phyloP scores from a whole-genome alignment of 2,797 vertebrate genomes.

The Cuculus canorus region DNA sequence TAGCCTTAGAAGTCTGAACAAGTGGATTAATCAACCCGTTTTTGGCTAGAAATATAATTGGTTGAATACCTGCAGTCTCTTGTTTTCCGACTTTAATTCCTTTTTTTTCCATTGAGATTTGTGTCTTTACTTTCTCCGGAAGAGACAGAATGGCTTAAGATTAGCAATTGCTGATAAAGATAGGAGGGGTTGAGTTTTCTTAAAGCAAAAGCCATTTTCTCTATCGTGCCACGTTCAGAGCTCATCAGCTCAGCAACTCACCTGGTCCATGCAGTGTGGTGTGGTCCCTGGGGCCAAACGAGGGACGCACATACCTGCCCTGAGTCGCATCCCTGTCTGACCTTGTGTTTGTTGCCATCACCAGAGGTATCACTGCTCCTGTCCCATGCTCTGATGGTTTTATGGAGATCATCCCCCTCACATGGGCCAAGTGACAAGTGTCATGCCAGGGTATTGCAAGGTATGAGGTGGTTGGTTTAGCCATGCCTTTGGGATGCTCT shows the following conservation, averaged over 20 bases:
- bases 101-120: background rate
- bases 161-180: constrained; percentile 3
- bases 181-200: background rate
- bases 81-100: background rate
- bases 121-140: constrained; percentile 4
- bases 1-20: background rate
- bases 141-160: background rate
- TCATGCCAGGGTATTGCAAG: rapidly evolving
- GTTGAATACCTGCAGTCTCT: background rate
- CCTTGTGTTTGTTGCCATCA: background rate
- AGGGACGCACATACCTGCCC: background rate
- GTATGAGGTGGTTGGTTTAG: background rate
- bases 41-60: background rate
- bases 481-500: background rate
- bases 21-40: constrained; percentile 18
- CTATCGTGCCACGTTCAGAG: rapidly evolving
- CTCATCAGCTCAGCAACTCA: background rate
- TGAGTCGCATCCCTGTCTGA: background rate
- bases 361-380: background rate
- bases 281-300: rapidly evolving
- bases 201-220: background rate
- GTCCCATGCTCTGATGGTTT: background rate
- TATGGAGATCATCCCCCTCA: background rate
- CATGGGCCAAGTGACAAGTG: background rate
- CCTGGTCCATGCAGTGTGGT: rapidly evolving